Percentiles rank a stretch among this genome's conserved stretches.
Evolutionary conservation across 2,888 invertebrate species (phyloP).

Genomic region (Parnassius mnemosyne): DNA sequence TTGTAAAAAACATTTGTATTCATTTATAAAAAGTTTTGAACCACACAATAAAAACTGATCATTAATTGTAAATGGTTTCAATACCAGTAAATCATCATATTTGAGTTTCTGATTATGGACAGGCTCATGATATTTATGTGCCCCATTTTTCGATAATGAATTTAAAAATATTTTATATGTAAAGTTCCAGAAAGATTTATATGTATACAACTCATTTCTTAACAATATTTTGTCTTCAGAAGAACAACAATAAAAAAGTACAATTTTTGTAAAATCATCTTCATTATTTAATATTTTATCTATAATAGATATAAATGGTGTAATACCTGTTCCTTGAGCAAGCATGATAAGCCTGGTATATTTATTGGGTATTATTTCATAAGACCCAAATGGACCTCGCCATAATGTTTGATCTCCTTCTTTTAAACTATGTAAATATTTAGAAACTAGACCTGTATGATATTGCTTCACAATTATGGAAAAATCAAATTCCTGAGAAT

Average conservation of each 20-base stretch:
- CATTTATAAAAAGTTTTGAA: conserved; percentile 75
- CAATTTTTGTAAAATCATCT: conserved; percentile 83
- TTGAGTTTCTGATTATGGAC: conserved; percentile 59
- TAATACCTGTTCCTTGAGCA: conserved; percentile 88
- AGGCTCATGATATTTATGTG: conserved; percentile 76
- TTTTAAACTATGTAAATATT: conserved; percentile 67
- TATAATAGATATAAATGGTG: conserved; percentile 84
- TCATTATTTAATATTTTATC: conserved; percentile 82
- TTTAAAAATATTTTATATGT: conserved; percentile 81
- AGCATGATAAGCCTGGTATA: conserved; percentile 67
- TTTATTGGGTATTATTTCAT: conserved; percentile 62
- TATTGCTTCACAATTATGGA: conserved; percentile 83
- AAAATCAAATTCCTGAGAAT: conserved; percentile 61
- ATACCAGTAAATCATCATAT: conserved; percentile 48
- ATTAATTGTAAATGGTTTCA: conserved; percentile 46
- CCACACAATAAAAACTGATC: conserved; percentile 83
- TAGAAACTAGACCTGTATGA: conserved; percentile 80
- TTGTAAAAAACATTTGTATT: conserved; percentile 56
- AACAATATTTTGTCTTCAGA: conserved; percentile 80
- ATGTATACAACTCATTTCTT: conserved; percentile 80
- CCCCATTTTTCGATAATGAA: conserved; percentile 20
- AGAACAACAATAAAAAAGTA: conserved; percentile 83
- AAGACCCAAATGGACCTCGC: conserved; percentile 87
- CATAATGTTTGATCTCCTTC: conserved; percentile 79
- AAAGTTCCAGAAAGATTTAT: conserved; percentile 87